Evolutionary conservation across 2,113 vertebrate genomes (phyloP), one percentile per base, ranked within the genome.

Genomic region (Dascyllus trimaculatus): DNA sequence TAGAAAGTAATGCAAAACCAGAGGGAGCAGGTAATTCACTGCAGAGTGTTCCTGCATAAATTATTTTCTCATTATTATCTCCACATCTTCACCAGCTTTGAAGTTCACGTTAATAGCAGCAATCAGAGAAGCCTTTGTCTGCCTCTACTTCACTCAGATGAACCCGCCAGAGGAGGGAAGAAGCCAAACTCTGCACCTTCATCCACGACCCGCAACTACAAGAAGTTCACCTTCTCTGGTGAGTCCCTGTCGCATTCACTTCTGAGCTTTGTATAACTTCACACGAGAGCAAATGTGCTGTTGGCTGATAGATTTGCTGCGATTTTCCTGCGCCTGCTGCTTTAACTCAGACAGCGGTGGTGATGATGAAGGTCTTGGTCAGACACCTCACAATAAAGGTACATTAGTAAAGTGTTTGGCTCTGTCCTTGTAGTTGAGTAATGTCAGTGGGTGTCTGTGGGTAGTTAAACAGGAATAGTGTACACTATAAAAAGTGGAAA

Each of bases 211-310:
- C 90, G 72, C 11, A 89, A 63, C 51, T 86, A 95, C 84, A 95
- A 88, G 90, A 96, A 93, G 81, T 95, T 95, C 71, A 94, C 91
- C 69, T 95, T 95, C 68, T 92, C 93, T 73, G 96, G 96, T 97
- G 90, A 89, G 85, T 19, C 57, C 2, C 1, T 1, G 3, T 25
- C 8, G 4, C 17, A n/a, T 18, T 22, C 5, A 2, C 17, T 29
- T 38, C 9, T 19, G 38, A 3, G 3, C 24, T 63, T 40, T 13
- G 6, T n/a, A 2, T 19, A 43, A 22, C 40, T 46, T 32, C 21
- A 25, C 10, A 25, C 8, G 3, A 58, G 38, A 53, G 45, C n/a
- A 22, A 46, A 6, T 24, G 19, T 51, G 11, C 1, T 46, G 17
- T 71, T 62, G 18, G 53, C 40, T 70, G 8, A 48, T 29, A 64